Evolutionary conservation across 92 coral and sea anemone species (phyloP).

Genomic region (Phymanthus crucifer): DNA sequence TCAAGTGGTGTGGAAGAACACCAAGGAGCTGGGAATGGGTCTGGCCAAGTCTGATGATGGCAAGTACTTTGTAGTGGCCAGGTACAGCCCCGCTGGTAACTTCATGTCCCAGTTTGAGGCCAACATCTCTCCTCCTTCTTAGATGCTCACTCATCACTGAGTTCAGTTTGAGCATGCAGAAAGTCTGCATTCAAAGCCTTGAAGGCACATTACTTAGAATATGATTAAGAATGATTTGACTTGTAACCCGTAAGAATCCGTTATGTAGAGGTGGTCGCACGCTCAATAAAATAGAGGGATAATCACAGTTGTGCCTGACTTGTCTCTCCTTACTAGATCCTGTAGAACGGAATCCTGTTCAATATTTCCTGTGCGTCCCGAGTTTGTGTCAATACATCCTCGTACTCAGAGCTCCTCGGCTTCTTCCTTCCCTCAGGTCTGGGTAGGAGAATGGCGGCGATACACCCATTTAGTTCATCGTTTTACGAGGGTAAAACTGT

Average conservation of each 20-base stretch:
- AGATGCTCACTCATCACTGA: background rate
- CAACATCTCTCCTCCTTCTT: slow-evolving; percentile 41
- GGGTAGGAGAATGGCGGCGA: too few relatives aligned
- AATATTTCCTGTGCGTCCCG: too few relatives aligned
- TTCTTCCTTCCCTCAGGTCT: too few relatives aligned
- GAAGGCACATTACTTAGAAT: background rate
- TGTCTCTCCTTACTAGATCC: background rate
- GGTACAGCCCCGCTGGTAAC: slow-evolving; percentile 68
- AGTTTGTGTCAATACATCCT: too few relatives aligned
- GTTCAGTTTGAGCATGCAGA: background rate
- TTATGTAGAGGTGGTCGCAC: background rate
- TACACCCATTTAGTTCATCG: too few relatives aligned
- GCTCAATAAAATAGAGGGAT: background rate
- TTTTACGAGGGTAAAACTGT: too few relatives aligned
- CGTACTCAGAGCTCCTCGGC: too few relatives aligned
- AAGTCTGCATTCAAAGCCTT: background rate
- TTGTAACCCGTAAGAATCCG: background rate
- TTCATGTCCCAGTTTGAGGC: slow-evolving; percentile 45
- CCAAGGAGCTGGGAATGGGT: slow-evolving; percentile 54
- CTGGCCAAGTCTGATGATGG: slow-evolving; percentile 44
- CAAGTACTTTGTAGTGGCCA: slow-evolving; percentile 51
- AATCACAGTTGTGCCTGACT: background rate
- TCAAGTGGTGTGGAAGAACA: slow-evolving; percentile 65
- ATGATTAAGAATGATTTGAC: background rate
- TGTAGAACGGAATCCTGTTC: background rate